Evolutionary conservation across 1,140 invertebrate genomes (phyloP), one percentile per base, ranked within the genome.

Genomic region (Scaptomyza montana): DNA sequence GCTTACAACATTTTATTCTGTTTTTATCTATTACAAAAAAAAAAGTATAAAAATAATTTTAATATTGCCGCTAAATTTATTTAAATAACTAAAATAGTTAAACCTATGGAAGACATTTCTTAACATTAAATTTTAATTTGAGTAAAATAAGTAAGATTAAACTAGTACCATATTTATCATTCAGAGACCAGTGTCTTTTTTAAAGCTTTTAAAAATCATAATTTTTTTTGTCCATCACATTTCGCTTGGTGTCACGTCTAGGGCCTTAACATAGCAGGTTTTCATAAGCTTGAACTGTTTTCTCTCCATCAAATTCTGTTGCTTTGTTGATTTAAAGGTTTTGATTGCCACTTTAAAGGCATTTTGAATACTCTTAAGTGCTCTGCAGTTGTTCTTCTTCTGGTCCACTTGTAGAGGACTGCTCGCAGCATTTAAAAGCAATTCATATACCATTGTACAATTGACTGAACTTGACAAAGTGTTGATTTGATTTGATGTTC

Each of bases 61-160:
- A 49, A 10, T 43, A 56, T 8, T 39, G 39, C 36, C 7, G 16
- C 16, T 25, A 19, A 49, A 13, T 47, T 21, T 12, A 47, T 45
- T 47, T n/a, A 25, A 1, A 25, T 25, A n/a, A 41, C 67, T 69
- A 50, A 50, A 47, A 25, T 45, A 36, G 56, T 63, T 80, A 77
- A 66, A 46, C 16, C 60, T 57, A 71, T 62, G 61, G 73, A 80
- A 80, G 77, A 79, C 77, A 70, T 41, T 70, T 60, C 61, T 80
- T 77, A 66, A 66, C 21, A 49, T 53, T n/a, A n/a, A n/a, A 16
- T 16, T 16, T 16, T 16, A 16, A 16, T 0, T 16, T 16, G 1
- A 16, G 16, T 16, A 16, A 16, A 16, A 16, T 16, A 16, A 43
- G 74, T 47, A 53, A 57, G 45, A 4, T 51, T 75, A 80, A 80